Evolutionary conservation across 1,140 invertebrate species (phyloP), one percentile per base, ranked within the genome.

Genomic region (Homarus americanus): DNA sequence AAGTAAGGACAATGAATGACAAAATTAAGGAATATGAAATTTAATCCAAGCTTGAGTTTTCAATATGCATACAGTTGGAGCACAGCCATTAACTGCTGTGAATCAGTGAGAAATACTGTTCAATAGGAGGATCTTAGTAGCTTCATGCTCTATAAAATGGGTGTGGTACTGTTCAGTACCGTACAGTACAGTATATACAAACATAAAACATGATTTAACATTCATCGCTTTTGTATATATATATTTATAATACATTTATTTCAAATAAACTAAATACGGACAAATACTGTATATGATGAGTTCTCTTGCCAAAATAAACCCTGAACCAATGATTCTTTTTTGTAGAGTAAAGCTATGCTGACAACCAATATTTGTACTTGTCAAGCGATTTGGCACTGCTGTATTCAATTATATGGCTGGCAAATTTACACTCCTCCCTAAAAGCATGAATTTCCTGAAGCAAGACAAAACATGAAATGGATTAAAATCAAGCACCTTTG

Each of bases 321-420:
- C 5, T 49, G 44, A 63, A 3, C 58, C 58, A 12, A 63, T 20
- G 4, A 20, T 20, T 24, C 5, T 24, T 63, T 20, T 63, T 63
- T 20, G 58, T 2, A 12, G 24, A 63, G 15, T 4, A 63, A 63
- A 63, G 15, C 24, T 24, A 63, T 63, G 24, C 4, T 4, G 20
- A 63, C 58, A 63, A 63, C 58, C 58, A 63, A 63, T 63, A 20
- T 63, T 63, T 63, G 58, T 63, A 63, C 58, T 63, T 63, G 4
- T 63, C 15, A 63, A 20, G 58, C 12, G 24, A 63, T 63, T 63
- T 63, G 58, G 58, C 58, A 63, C 58, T 63, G 58, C 20, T 20
- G 24, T 20, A 20, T 20, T 49, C 12, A 5, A 49, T 49, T 5
- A 15, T 7, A 7, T 7, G 15, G 5, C 44, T 7, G 15, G 24